These are phyloP conservation scores for Egretta garzetta DNA, from an alignment of 2,113 vertebrate species.

Conservation along the genomic window DNA sequence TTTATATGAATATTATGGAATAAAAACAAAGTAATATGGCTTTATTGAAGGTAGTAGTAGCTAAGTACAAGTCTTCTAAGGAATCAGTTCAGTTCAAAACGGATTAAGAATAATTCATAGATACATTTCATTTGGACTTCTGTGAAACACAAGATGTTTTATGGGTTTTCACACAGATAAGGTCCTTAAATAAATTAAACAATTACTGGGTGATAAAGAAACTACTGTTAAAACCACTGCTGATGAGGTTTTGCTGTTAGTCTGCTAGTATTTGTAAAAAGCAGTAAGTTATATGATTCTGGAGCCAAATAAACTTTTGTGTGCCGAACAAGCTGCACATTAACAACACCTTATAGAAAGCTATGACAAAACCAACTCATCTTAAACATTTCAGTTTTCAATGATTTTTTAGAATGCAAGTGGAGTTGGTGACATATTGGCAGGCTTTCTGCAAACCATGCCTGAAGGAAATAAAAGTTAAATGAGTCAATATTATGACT, in stretches of 20 bases:
- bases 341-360: not conserved
- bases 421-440: not conserved
- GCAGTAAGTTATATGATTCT: not conserved
- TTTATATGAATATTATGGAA: not conserved
- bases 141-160: not conserved
- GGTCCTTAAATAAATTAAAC: not conserved
- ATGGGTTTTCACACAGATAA: not conserved
- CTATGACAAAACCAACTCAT: not conserved
- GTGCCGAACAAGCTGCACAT: not conserved
- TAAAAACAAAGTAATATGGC: not conserved
- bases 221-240: not conserved
- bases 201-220: not conserved
- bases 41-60: not conserved
- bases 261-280: not conserved
- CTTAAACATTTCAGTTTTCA: not conserved
- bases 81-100: not conserved
- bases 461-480: not conserved
- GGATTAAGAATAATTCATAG: not conserved
- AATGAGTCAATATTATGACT: not conserved
- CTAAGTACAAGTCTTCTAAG: not conserved
- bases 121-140: not conserved
- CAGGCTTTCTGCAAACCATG: not conserved
- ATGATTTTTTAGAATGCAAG: not conserved
- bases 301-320: not conserved
- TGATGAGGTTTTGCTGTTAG: not conserved